Evolutionary conservation across 1,140 invertebrate species (phyloP).

Genomic region (Pantala flavescens): DNA sequence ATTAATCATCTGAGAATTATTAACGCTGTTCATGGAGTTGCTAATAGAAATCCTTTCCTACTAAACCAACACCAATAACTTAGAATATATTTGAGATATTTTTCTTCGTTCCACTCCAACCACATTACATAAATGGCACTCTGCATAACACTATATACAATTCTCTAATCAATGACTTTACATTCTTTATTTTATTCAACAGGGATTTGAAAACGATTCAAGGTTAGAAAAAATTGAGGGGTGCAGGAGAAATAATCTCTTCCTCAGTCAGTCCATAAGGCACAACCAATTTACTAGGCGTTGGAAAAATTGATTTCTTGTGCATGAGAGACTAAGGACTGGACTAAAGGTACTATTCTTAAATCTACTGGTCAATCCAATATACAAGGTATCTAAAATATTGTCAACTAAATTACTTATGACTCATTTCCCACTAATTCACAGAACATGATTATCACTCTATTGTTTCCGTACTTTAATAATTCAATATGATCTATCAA

Average conservation of each 20-base stretch:
- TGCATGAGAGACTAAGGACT: not conserved
- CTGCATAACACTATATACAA: not conserved
- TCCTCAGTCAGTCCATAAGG: not conserved
- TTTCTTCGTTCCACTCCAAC: not conserved
- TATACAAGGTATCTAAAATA: conserved; percentile 1
- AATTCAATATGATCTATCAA: not conserved
- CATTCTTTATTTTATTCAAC: too few species aligned
- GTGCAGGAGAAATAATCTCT: not conserved
- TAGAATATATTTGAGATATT: not conserved
- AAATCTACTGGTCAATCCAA: not conserved
- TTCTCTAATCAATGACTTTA: not conserved
- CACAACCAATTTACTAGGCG: not conserved
- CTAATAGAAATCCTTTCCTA: not conserved
- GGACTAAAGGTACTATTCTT: not conserved
- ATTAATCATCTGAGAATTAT: not conserved
- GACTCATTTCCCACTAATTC: not conserved
- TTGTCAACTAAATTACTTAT: not conserved
- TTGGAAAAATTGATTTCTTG: not conserved
- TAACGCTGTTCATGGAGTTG: not conserved
- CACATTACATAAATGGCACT: conserved; percentile 6
- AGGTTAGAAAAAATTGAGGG: too few species aligned
- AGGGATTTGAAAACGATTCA: too few species aligned
- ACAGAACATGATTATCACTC: not conserved
- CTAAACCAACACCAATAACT: conserved; percentile 2
- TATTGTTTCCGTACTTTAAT: not conserved